A percentile compares a stretch with the other conserved stretches of the same genome.
Evolutionary conservation across 2,888 invertebrate genomes (phyloP).

Genomic region (Cacoxenus indagator): DNA sequence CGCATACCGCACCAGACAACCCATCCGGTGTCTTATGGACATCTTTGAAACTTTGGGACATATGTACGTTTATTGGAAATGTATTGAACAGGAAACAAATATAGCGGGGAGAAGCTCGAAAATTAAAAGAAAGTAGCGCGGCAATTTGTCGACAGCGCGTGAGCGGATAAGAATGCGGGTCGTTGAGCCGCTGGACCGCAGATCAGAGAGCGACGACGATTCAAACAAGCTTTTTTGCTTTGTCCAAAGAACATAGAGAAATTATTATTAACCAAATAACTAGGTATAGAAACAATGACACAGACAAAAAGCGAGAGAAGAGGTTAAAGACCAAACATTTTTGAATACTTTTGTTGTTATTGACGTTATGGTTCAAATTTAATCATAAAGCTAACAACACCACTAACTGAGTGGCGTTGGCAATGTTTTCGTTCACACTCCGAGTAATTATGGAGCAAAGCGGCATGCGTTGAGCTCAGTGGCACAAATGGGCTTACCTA

Average conservation of each 20-base stretch:
- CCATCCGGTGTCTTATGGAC: too few relatives aligned
- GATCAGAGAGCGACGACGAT: background rate
- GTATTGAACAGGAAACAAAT: background rate
- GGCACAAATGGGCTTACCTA: background rate
- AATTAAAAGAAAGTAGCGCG: slow-evolving; percentile 47
- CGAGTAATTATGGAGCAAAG: background rate
- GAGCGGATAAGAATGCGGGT: background rate
- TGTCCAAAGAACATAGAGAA: background rate
- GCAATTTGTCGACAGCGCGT: slow-evolving; percentile 27
- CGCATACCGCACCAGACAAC: too few relatives aligned
- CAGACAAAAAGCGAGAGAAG: background rate
- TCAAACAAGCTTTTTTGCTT: background rate
- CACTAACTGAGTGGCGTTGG: background rate
- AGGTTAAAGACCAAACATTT: slow-evolving; percentile 16
- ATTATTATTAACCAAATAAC: slow-evolving; percentile 18
- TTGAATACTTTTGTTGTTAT: background rate
- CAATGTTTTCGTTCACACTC: background rate
- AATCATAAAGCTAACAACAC: background rate
- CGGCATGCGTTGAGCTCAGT: background rate
- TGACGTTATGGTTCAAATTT: background rate
- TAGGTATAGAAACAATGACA: background rate
- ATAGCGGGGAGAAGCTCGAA: background rate
- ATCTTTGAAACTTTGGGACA: too few relatives aligned
- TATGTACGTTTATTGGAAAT: background rate
- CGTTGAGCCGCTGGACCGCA: background rate